These are phyloP conservation scores for Eublepharis macularius DNA, from an alignment of 2,113 vertebrate species.

Conservation along the genomic window DNA sequence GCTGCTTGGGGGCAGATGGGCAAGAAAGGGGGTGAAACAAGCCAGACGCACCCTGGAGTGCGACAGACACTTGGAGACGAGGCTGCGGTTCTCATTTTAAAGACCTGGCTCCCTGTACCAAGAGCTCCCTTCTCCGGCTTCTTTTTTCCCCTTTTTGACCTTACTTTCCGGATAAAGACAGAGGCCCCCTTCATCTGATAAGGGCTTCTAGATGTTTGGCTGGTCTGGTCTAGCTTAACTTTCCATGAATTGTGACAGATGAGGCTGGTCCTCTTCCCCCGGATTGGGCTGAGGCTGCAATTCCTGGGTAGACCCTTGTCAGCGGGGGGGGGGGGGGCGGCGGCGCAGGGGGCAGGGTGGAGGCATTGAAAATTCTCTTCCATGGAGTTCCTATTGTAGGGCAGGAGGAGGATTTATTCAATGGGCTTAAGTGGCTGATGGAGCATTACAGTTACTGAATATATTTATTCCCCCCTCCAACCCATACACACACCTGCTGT, in stretches of 20 bases:
- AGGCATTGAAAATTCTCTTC: not conserved
- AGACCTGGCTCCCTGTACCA: slow-evolving; percentile 12
- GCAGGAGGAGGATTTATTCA: no score
- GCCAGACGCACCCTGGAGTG: not conserved
- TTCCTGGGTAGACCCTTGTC: not conserved
- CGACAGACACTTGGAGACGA: slow-evolving; percentile 6
- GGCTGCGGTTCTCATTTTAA: slow-evolving; percentile 2
- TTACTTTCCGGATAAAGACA: not conserved
- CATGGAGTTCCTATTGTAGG: not conserved
- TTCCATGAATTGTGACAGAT: not conserved
- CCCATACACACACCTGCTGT: no score
- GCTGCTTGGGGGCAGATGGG: not conserved
- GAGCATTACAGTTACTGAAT: no score
- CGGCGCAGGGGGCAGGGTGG: not conserved
- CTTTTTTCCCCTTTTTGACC: no score
- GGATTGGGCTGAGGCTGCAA: no score
- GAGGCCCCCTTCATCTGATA: not conserved
- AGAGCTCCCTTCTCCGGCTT: not conserved
- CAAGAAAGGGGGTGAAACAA: slow-evolving; percentile 28
- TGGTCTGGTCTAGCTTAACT: not conserved
- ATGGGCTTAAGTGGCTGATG: no score
- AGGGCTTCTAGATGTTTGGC: not conserved
- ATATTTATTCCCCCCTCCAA: no score
- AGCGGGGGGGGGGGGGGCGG: not conserved
- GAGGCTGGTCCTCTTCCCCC: not conserved